phyloP scores from a whole-genome alignment of 2,888 invertebrate species.

The Thyatira batis region DNA sequence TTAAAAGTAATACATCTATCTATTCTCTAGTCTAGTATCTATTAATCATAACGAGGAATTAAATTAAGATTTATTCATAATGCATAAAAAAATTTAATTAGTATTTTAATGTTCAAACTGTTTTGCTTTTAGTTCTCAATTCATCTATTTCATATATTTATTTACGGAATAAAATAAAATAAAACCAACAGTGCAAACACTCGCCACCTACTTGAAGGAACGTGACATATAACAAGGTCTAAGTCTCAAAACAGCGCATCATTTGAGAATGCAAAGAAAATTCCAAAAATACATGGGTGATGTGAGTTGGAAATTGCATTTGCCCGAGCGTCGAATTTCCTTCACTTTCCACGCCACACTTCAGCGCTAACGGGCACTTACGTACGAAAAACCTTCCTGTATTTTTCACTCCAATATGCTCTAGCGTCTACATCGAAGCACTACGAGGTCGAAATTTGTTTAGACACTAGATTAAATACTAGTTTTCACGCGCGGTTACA shows the following conservation, averaged over 20 bases:
- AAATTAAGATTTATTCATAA: too few species aligned
- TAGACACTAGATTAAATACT: neutral
- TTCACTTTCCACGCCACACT: neutral
- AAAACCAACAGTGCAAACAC: too few species aligned
- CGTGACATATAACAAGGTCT: neutral
- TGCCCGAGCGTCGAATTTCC: neutral
- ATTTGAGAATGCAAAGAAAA: neutral
- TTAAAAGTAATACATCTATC: too few species aligned
- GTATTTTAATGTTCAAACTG: too few species aligned
- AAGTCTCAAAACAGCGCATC: neutral
- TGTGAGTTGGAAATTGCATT: neutral
- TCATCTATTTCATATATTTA: too few species aligned
- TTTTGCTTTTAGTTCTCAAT: too few species aligned
- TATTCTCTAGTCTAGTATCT: too few species aligned
- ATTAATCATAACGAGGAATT: too few species aligned
- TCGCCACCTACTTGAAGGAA: neutral
- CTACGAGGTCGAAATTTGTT: neutral
- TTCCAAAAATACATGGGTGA: neutral
- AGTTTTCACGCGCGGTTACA: too few species aligned
- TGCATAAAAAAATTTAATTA: too few species aligned
- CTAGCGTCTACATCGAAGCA: neutral
- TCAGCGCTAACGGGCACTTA: constrained; percentile 4
- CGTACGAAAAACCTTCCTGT: constrained; percentile 5
- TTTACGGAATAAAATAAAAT: too few species aligned
- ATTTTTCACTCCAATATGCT: neutral